phyloP scores from a whole-genome alignment of 2,113 vertebrate genomes.

The Leptosomus discolor region DNA sequence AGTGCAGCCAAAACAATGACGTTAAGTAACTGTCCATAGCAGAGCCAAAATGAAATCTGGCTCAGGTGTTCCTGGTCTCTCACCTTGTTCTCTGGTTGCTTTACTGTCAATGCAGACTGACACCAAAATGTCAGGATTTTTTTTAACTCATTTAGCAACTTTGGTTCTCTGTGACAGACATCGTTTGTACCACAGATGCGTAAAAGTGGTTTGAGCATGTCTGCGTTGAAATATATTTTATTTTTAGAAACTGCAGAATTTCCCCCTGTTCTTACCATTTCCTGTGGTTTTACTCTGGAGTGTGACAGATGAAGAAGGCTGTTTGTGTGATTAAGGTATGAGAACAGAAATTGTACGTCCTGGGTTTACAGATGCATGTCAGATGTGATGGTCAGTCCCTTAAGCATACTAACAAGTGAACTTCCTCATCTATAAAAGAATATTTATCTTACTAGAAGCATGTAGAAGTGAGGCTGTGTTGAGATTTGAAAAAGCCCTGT shows the following conservation, averaged over 20 bases:
- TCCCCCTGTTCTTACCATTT: constrained; percentile 14
- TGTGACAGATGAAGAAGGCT: not conserved
- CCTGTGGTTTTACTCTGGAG: constrained; percentile 13
- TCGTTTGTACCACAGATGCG: not conserved
- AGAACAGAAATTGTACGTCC: not conserved
- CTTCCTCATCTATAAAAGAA: not conserved
- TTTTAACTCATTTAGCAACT: not conserved
- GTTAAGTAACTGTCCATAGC: not conserved
- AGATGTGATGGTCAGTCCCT: not conserved
- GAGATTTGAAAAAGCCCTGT: not conserved
- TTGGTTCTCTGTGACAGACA: not conserved
- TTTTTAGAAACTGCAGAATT: constrained; percentile 40
- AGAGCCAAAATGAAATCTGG: not conserved
- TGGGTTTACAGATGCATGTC: not conserved
- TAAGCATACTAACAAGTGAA: not conserved
- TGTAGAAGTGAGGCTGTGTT: not conserved
- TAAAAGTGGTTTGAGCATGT: not conserved
- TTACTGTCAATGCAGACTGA: not conserved
- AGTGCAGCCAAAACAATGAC: not conserved
- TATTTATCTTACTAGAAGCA: not conserved
- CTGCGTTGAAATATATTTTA: constrained; percentile 7
- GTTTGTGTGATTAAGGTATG: not conserved
- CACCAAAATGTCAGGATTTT: not conserved
- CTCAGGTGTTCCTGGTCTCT: not conserved
- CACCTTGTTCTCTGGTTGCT: not conserved